Conservation (phyloP, 2,888 invertebrate genomes). For the Drosophila recens region DNA sequence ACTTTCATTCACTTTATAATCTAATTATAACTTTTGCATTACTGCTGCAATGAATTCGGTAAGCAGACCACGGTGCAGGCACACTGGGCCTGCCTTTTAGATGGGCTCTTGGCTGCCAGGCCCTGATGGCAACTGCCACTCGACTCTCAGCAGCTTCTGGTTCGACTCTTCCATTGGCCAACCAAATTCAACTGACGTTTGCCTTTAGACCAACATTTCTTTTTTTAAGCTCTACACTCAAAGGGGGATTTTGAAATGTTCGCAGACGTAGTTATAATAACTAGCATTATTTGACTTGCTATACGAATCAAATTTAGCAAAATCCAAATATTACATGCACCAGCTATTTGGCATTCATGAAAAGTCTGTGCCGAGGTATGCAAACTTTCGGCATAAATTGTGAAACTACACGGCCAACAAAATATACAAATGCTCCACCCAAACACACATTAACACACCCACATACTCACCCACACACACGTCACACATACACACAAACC, state of each 20-base stretch:
- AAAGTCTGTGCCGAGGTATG: slow-evolving; percentile 33
- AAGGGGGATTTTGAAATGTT: slow-evolving; percentile 25
- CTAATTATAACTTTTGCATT: background rate
- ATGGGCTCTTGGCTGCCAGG: slow-evolving; percentile 26
- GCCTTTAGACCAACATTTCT: slow-evolving; percentile 25
- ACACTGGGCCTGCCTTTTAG: slow-evolving; percentile 14
- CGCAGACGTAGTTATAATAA: slow-evolving; percentile 1
- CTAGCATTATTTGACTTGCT: slow-evolving; percentile 47
- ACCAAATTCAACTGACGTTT: slow-evolving; percentile 40
- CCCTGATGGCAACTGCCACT: slow-evolving; percentile 60
- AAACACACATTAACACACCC: slow-evolving; percentile 29
- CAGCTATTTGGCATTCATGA: slow-evolving; percentile 42
- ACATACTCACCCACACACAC: slow-evolving; percentile 4
- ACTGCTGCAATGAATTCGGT: background rate
- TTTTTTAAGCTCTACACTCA: slow-evolving; percentile 26
- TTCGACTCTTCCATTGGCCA: background rate
- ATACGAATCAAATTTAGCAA: slow-evolving; percentile 66
- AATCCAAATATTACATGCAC: slow-evolving; percentile 41
- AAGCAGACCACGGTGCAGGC: slow-evolving; percentile 37
- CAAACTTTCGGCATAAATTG: slow-evolving; percentile 55
- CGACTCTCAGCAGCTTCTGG: slow-evolving; percentile 45
- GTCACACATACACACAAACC: slow-evolving; percentile 2
- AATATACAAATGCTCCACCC: slow-evolving; percentile 39
- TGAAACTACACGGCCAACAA: slow-evolving; percentile 54
- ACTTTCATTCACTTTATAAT: no score